Base-by-base conservation (phyloP, 2,888 invertebrate species). In the Trissoscelio sp. region DNA sequence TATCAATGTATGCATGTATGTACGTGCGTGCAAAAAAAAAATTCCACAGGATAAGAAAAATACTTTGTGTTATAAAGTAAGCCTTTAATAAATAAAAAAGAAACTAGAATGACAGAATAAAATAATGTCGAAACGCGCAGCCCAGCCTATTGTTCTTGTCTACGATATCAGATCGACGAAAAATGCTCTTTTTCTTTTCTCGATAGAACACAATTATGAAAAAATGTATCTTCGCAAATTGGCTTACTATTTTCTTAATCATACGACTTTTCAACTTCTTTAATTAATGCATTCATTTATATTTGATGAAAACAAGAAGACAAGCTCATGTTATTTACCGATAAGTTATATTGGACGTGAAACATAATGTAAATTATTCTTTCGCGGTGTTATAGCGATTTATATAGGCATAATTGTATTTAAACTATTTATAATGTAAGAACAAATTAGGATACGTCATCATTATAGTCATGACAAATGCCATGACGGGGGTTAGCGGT, bases 1-100 rank as follows among this genome's bases (percentile, higher is more conserved):
- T 89, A 85, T 89, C 84, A 87, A 85, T 86, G 64, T 86, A 85
- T 85, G 84, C 85, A 80, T 79, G 83, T 84, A 74, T 83, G 79
- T 83, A 53, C 55, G 70, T 74, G 66, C 55, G 51, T 64, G 44
- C 34, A 73, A 55, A 42, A n/a, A n/a, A 42, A 12, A 16, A 62
- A 64, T 55, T 64, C 64, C 64, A 64, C 39, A 37, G 64, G 53
- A 70, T 42, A 66, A 62, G 55, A 69, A 79, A 77, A 75, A 77
- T 4, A 67, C n/a, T 75, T 64, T 11, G 37, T 39, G 58, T 70
- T 48, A 39, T 46, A n/a, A 31, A 64, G n/a, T 66, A 53, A 53
- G 39, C 24, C 16, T 9, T 39, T 31, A 39, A 28, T 44, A 64
- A 48, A 22, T 31, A 28, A 37, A 51, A 34, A 22, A 16, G 11